A percentile compares a stretch with the other conserved stretches of the same genome.
Conservation (phyloP, 2,113 vertebrate genomes). For the Hemicordylus capensis region DNA sequence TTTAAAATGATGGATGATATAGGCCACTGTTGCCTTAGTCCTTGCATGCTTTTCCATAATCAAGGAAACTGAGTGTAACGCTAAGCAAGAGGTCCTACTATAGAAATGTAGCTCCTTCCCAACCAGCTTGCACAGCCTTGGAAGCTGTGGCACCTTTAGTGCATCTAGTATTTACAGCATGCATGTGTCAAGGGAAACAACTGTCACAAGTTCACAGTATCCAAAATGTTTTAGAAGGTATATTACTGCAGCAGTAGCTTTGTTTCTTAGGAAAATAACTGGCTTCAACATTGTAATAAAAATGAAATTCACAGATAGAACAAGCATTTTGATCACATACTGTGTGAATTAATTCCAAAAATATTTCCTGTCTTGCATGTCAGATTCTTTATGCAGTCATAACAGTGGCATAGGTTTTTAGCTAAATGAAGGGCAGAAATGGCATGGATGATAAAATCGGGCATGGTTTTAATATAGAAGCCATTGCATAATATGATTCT, state of each 20-base stretch:
- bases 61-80: conserved; percentile 42
- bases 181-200: conserved; percentile 38
- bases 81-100: conserved; percentile 49
- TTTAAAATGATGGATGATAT: conserved; percentile 48
- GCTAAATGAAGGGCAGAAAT: conserved; percentile 11
- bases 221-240: conserved; percentile 40
- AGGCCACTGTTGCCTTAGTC: conserved; percentile 62
- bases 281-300: conserved; percentile 30
- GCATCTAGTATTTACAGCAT: conserved; percentile 22
- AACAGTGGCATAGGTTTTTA: conserved; percentile 31
- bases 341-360: conserved; percentile 35
- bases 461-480: background rate
- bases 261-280: conserved; percentile 20
- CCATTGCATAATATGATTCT: background rate
- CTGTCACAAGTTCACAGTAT: conserved; percentile 14
- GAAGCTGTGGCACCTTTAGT: conserved; percentile 36
- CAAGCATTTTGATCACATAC: conserved; percentile 32
- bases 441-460: conserved; percentile 15
- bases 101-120: conserved; percentile 51
- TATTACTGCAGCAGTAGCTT: conserved; percentile 15
- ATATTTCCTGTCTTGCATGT: conserved; percentile 41
- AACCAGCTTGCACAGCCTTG: conserved; percentile 41
- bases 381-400: conserved; percentile 36
- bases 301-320: background rate
- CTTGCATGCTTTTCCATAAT: conserved; percentile 44